A percentile compares a stretch with the other conserved stretches of the same genome.
Conservation (phyloP, 2,113 vertebrate species). For the Anhinga rufa region DNA sequence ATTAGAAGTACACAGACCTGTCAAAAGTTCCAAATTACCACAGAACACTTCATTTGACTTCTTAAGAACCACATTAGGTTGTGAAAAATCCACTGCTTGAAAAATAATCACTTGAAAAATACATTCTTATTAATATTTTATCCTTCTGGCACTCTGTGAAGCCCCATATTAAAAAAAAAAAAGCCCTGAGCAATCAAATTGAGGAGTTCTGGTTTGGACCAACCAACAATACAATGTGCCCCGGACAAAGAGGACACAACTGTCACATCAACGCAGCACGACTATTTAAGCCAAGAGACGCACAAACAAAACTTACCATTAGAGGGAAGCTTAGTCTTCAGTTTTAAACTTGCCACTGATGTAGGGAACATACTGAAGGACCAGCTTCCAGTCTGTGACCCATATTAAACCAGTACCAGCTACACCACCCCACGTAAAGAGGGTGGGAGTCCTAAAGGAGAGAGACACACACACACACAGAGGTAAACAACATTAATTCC, state of each 20-base stretch:
- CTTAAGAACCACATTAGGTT: not conserved
- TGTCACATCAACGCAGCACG: not conserved
- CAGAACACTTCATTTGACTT: not conserved
- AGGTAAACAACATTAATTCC: not conserved
- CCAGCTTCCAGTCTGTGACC: conserved; percentile 87
- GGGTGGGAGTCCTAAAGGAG: conserved; percentile 79
- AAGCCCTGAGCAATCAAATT: not conserved
- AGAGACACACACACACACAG: not conserved
- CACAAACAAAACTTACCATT: conserved; percentile 31
- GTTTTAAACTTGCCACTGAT: conserved; percentile 86
- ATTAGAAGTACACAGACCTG: not conserved
- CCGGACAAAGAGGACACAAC: not conserved
- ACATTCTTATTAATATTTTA: not conserved
- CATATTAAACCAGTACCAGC: conserved; percentile 80
- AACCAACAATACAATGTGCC: not conserved
- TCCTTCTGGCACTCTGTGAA: not conserved
- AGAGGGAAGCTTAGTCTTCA: conserved; percentile 63
- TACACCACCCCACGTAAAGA: conserved; percentile 77
- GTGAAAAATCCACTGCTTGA: not conserved
- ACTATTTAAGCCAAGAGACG: not conserved
- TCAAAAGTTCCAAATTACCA: not conserved
- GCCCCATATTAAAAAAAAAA: no score
- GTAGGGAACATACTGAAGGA: conserved; percentile 92
- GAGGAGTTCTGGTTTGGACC: not conserved
- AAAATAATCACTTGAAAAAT: not conserved